Conservation (phyloP, 2,113 vertebrate genomes). For the Atrichornis clamosus region DNA sequence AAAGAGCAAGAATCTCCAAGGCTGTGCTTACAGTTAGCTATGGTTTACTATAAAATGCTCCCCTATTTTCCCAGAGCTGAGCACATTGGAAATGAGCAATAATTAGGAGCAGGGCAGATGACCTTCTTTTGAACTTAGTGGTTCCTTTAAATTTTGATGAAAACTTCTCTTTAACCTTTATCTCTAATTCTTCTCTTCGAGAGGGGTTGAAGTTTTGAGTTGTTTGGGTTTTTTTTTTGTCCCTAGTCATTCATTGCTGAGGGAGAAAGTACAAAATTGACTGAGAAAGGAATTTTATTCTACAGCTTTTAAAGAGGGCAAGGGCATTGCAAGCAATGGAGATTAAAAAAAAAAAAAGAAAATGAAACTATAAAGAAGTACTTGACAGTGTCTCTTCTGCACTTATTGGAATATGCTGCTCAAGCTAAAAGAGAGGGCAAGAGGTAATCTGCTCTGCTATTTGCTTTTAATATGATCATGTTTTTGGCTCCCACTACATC, state of each 20-base stretch:
- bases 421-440: slow-evolving; percentile 61
- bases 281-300: slow-evolving; percentile 16
- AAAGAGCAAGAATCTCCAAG: neutral
- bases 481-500: slow-evolving; percentile 52
- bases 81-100: neutral
- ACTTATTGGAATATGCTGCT: slow-evolving; percentile 62
- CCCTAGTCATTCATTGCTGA: neutral
- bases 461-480: slow-evolving; percentile 68
- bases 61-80: neutral
- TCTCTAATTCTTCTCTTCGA: neutral
- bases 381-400: slow-evolving; percentile 70
- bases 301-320: slow-evolving; percentile 31
- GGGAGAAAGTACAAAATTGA: neutral
- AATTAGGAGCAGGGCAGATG: neutral
- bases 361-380: slow-evolving; percentile 72
- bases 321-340: slow-evolving; percentile 53
- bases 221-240: neutral
- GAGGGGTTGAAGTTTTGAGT: neutral
- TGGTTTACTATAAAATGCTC: neutral
- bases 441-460: slow-evolving; percentile 71
- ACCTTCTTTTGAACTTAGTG: neutral
- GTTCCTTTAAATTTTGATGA: neutral
- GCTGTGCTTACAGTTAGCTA: neutral
- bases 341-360: slow-evolving; percentile 21
- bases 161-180: neutral